These are phyloP conservation scores for Indri indri DNA, from an alignment of 2,113 vertebrate genomes.

Conservation along the genomic window DNA sequence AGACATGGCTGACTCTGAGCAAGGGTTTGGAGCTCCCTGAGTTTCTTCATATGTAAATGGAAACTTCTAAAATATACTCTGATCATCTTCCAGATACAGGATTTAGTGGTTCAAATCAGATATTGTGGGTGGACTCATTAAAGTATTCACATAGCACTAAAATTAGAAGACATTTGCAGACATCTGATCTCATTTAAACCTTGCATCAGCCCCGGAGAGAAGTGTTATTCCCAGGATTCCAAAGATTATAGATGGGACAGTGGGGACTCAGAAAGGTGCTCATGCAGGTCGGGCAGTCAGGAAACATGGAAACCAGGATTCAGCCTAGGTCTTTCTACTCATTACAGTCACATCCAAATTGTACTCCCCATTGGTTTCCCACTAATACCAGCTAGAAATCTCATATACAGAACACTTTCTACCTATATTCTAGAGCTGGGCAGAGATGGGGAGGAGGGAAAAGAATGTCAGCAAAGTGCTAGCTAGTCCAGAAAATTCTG, in stretches of 20 bases:
- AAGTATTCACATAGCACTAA: background rate
- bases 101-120: background rate
- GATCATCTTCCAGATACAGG: background rate
- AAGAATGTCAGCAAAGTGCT: background rate
- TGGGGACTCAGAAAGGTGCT: background rate
- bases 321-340: background rate
- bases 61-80: background rate
- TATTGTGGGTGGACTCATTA: background rate
- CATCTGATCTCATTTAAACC: conserved; percentile 21
- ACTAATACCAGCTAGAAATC: background rate
- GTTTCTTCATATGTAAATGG: background rate
- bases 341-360: background rate
- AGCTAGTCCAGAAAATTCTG: background rate
- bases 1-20: background rate
- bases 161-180: background rate
- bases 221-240: background rate
- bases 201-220: background rate
- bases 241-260: background rate
- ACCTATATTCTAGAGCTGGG: background rate
- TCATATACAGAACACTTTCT: background rate
- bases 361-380: background rate
- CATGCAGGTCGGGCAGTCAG: background rate
- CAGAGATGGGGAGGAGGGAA: background rate
- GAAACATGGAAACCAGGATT: background rate
- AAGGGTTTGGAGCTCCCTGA: background rate